phyloP scores from a whole-genome alignment of 92 coral and sea anemone species.

The Paragorgia papillata region DNA sequence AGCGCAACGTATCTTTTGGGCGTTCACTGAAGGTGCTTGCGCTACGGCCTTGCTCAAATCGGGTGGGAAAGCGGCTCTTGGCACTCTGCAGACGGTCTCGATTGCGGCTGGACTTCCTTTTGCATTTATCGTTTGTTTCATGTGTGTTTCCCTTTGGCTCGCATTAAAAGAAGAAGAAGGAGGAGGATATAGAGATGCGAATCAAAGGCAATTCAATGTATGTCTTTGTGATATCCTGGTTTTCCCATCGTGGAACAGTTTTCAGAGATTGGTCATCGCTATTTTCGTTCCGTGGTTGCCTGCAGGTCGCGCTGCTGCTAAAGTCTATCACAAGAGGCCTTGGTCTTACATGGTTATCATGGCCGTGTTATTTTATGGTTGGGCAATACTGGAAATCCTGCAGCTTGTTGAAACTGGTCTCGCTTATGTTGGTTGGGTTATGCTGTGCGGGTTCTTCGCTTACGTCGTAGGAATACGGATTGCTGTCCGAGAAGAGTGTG shows the following conservation, averaged over 20 bases:
- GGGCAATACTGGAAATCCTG: conserved; percentile 58
- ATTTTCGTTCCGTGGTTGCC: conserved; percentile 72
- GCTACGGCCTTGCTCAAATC: conserved; percentile 80
- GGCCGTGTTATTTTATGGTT: conserved; percentile 62
- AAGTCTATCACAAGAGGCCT: conserved; percentile 47
- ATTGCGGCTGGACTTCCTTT: conserved; percentile 75
- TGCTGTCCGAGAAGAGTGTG: conserved; percentile 71
- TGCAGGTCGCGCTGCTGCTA: too few species aligned
- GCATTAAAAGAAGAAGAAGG: conserved; percentile 70
- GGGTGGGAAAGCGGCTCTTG: conserved; percentile 72
- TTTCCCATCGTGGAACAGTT: conserved; percentile 50
- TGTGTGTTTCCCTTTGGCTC: conserved; percentile 81
- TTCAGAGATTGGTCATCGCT: conserved; percentile 47
- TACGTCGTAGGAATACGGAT: conserved; percentile 64
- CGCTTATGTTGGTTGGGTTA: conserved; percentile 68
- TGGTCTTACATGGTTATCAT: conserved; percentile 61
- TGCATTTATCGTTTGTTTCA: conserved; percentile 67
- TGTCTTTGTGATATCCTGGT: conserved; percentile 69
- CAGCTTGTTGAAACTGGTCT: conserved; percentile 60
- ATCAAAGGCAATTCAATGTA: conserved; percentile 59
- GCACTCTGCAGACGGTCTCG: conserved; percentile 78
- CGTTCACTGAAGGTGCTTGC: conserved; percentile 64
- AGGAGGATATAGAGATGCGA: conserved; percentile 66
- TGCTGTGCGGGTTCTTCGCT: conserved; percentile 67
- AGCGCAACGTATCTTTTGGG: too few species aligned